A percentile compares a stretch with the other conserved stretches of the same genome.
Conservation (phyloP, 92 coral and sea anemone genomes). For the Porites cylindrica region DNA sequence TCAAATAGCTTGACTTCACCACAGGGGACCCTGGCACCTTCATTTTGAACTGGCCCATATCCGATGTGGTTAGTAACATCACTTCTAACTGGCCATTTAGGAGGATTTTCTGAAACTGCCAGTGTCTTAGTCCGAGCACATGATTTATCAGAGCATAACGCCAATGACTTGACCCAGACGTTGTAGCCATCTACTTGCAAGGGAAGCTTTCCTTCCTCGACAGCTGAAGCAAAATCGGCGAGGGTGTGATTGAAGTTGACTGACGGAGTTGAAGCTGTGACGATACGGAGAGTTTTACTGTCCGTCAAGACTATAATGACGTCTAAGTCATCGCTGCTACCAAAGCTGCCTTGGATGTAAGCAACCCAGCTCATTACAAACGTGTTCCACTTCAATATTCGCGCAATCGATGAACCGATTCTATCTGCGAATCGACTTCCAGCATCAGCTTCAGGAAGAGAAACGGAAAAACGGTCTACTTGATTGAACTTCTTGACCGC, state of each 20-base stretch:
- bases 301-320: slow-evolving; percentile 53
- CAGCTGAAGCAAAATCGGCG: slow-evolving; percentile 47
- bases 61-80: too few species aligned
- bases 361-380: slow-evolving; percentile 59
- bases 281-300: slow-evolving; percentile 47
- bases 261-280: neutral
- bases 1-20: neutral
- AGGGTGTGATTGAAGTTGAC: slow-evolving; percentile 47
- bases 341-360: slow-evolving; percentile 6
- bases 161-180: slow-evolving; percentile 63
- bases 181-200: slow-evolving; percentile 42
- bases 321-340: neutral
- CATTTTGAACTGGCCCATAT: neutral
- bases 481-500: slow-evolving; percentile 8
- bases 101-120: slow-evolving; percentile 61
- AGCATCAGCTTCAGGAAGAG: slow-evolving; percentile 56
- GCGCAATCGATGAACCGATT: slow-evolving; percentile 56
- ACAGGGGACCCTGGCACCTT: neutral
- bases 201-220: slow-evolving; percentile 42
- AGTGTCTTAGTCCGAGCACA: slow-evolving; percentile 50
- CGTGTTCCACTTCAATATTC: slow-evolving; percentile 54
- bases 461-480: slow-evolving; percentile 23
- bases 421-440: slow-evolving; percentile 58
- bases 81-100: slow-evolving; percentile 1
- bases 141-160: slow-evolving; percentile 47